phyloP scores from a whole-genome alignment of 2,113 vertebrate genomes.

The Malurus elegans region DNA sequence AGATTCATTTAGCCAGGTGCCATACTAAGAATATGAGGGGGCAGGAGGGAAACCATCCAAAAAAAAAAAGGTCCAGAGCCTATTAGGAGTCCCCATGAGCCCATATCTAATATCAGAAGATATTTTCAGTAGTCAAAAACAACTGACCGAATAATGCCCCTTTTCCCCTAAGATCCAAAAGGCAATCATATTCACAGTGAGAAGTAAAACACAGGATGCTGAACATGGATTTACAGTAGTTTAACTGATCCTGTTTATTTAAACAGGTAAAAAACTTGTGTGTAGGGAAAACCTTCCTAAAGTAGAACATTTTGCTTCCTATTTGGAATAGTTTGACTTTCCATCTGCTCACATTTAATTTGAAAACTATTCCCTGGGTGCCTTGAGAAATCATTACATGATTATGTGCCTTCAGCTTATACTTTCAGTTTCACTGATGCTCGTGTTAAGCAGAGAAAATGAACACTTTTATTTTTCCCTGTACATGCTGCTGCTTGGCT shows the following conservation, averaged over 20 bases:
- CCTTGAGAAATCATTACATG: background rate
- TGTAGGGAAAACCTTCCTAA: background rate
- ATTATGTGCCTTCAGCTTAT: background rate
- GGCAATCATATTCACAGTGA: background rate
- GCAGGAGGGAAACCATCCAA: background rate
- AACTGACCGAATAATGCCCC: background rate
- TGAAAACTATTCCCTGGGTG: background rate
- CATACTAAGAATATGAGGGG: background rate
- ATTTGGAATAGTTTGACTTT: background rate
- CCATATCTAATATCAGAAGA: conserved; percentile 12
- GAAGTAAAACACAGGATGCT: background rate
- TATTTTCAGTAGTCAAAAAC: conserved; percentile 2
- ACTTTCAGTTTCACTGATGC: background rate
- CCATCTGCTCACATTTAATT: background rate
- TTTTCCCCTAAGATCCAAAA: background rate
- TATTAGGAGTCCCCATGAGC: background rate
- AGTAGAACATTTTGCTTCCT: background rate
- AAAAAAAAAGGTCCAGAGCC: background rate
- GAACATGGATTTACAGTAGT: background rate
- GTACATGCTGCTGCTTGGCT: background rate
- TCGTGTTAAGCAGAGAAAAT: background rate
- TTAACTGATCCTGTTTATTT: background rate
- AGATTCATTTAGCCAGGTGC: conserved; percentile 23
- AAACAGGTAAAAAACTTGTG: background rate
- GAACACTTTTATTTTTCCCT: background rate